Evolutionary conservation across 2,888 invertebrate genomes (phyloP), one percentile per base, ranked within the genome.

Genomic region (Thymelicus sylvestris): DNA sequence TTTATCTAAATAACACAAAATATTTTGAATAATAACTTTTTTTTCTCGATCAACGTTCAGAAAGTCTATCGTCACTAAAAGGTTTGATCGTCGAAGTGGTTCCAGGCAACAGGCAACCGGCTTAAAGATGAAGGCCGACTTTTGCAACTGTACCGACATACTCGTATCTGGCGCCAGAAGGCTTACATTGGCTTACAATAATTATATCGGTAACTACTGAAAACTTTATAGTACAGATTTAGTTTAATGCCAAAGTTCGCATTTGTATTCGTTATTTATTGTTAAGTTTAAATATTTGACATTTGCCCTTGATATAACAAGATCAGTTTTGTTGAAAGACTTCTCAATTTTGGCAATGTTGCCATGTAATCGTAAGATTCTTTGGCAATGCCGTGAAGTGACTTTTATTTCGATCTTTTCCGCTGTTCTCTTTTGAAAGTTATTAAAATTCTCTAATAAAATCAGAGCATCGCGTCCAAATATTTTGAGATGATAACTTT

Each of bases 91-190:
- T 78, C 77, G 80, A 81, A 80, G 74, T 81, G 78, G 83, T 81
- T 84, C 83, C 82, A 80, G 76, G 77, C 77, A 52, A 52, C 72
- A n/a, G 13, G 19, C 69, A 57, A 65, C 72, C 62, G 72, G 76
- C 79, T 79, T 79, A 78, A 76, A 80, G 73, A 78, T 78, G 87
- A 90, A 91, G 91, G 91, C 79, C 87, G 78, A 76, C 73, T 86
- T 86, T 83, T 83, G 86, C 86, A 91, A 91, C 81, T 74, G 73
- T 77, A 77, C 78, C 78, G 75, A 74, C 64, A 73, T 69, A n/a
- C n/a, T n/a, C n/a, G n/a, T n/a, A 67, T 67, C 74, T 73, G 74
- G 78, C 76, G 74, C 74, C 73, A 74, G 74, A 72, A 61, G 73
- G 64, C 73, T 74, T 75, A 71, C 48, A 70, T 65, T 64, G 70